phyloP scores from a whole-genome alignment of 1,140 invertebrate genomes.

The Gryllus bimaculatus region DNA sequence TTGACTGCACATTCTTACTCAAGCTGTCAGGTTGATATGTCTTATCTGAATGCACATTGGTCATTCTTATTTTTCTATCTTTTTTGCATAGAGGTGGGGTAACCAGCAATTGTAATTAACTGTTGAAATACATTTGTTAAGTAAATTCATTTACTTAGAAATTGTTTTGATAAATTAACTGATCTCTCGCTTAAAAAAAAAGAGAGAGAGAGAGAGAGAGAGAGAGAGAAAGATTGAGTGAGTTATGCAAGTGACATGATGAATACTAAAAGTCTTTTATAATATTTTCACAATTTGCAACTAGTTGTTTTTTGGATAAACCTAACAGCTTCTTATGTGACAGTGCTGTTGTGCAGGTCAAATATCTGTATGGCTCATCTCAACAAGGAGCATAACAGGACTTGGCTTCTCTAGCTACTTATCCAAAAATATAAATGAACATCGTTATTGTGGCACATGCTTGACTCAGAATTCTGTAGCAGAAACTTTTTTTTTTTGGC shows the following conservation, averaged over 20 bases:
- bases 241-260: too few species aligned
- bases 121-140: too few species aligned
- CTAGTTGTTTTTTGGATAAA: neutral
- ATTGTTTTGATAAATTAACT: too few species aligned
- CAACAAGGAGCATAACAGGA: neutral
- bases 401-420: constrained; percentile 7
- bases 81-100: too few species aligned
- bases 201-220: too few species aligned
- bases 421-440: neutral
- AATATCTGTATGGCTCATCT: neutral
- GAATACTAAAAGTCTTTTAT: too few species aligned
- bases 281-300: too few species aligned
- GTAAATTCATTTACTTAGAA: too few species aligned
- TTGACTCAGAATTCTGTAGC: neutral
- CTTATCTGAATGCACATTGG: neutral
- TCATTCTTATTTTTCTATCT: too few species aligned
- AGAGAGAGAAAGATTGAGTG: too few species aligned
- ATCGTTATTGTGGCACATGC: neutral
- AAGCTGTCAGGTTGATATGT: neutral
- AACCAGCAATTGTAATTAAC: too few species aligned
- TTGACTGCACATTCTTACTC: neutral
- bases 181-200: too few species aligned
- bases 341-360: neutral
- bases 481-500: neutral
- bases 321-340: neutral